These are phyloP conservation scores for Acleris cristana DNA, from an alignment of 2,888 invertebrate genomes.

Conservation along the genomic window DNA sequence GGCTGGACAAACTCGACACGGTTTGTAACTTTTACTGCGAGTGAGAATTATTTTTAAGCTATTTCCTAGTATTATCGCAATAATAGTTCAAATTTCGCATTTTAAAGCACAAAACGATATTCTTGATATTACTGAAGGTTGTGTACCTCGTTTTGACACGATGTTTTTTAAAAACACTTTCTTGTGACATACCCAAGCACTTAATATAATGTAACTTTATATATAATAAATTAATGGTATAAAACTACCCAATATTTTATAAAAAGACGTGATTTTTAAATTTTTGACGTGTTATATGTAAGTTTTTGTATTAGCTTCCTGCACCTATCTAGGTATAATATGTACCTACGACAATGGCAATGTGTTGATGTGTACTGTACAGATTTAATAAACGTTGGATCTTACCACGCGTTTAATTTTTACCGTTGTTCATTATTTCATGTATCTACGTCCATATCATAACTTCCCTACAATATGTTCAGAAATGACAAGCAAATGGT, in stretches of 20 bases:
- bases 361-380: conserved; percentile 72
- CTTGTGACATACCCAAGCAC: conserved; percentile 44
- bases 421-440: background rate
- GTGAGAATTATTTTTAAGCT: conserved; percentile 24
- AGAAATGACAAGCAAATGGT: too few species aligned
- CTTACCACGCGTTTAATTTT: conserved; percentile 43
- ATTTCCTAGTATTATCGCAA: conserved; percentile 2
- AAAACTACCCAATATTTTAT: conserved; percentile 54
- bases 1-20: background rate
- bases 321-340: conserved; percentile 60
- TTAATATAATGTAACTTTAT: conserved; percentile 25
- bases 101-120: conserved; percentile 31
- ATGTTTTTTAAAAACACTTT: conserved; percentile 41
- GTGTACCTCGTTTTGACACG: conserved; percentile 30
- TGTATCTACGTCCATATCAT: background rate
- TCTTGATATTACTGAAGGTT: conserved; percentile 32
- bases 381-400: conserved; percentile 81
- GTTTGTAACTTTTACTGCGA: conserved; percentile 4
- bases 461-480: too few species aligned
- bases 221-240: conserved; percentile 39
- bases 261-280: conserved; percentile 48
- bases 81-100: conserved; percentile 6
- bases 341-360: conserved; percentile 51
- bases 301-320: conserved; percentile 56
- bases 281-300: conserved; percentile 59